Evolutionary conservation across 2,888 invertebrate genomes (phyloP).

Genomic region (Polietes domitor): DNA sequence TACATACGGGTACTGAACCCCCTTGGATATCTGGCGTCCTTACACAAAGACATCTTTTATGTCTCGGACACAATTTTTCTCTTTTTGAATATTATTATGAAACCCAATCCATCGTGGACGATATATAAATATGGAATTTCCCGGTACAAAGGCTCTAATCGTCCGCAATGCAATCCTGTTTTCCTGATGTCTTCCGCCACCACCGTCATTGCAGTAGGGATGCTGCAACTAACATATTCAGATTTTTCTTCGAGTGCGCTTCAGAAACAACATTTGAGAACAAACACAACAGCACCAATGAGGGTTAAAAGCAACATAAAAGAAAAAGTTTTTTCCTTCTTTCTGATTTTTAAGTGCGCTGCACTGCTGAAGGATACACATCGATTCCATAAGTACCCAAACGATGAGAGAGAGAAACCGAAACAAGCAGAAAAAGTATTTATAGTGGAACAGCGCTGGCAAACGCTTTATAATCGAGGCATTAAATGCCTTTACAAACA

Average conservation of each 20-base stretch:
- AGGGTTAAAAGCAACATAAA: constrained; percentile 57
- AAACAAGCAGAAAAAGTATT: constrained; percentile 44
- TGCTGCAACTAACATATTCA: too few species aligned
- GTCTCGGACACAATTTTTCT: too few species aligned
- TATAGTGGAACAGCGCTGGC: constrained; percentile 32
- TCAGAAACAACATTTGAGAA: not conserved
- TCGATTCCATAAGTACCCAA: constrained; percentile 59
- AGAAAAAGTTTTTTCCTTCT: constrained; percentile 51
- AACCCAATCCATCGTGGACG: too few species aligned
- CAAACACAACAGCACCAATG: constrained; percentile 36
- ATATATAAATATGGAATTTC: too few species aligned
- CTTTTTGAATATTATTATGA: too few species aligned
- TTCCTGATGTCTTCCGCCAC: too few species aligned
- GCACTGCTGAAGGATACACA: constrained; percentile 60
- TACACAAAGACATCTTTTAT: too few species aligned
- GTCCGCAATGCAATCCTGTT: too few species aligned
- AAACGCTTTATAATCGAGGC: constrained; percentile 59
- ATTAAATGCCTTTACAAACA: constrained; percentile 60
- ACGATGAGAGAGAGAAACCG: constrained; percentile 46
- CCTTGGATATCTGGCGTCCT: too few species aligned
- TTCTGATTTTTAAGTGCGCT: constrained; percentile 47
- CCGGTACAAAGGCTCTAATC: too few species aligned
- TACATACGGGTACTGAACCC: too few species aligned
- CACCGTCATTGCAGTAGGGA: too few species aligned
- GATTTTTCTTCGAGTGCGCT: not conserved